Evolutionary conservation across 1,140 invertebrate genomes (phyloP).

Genomic region (Xylocopa sonorina): DNA sequence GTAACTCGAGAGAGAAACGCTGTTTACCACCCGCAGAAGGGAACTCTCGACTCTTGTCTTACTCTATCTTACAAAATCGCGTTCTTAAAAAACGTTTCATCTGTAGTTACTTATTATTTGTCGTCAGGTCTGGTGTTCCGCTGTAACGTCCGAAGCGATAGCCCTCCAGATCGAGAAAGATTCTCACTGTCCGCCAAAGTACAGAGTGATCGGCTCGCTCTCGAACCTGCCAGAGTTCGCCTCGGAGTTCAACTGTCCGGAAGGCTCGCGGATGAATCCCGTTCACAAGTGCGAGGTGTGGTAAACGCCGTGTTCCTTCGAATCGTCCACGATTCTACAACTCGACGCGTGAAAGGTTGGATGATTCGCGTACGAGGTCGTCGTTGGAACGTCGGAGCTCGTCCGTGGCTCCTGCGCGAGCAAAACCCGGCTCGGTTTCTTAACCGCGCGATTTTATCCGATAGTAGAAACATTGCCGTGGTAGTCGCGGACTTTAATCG

Average conservation of each 20-base stretch:
- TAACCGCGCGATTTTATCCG: neutral
- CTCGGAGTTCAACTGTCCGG: conserved; percentile 91
- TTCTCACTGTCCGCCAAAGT: conserved; percentile 90
- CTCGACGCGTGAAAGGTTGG: too few relatives aligned
- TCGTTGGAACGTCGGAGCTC: too few relatives aligned
- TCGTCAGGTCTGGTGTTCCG: conserved; percentile 92
- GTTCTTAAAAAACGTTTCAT: neutral
- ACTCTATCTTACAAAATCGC: too few relatives aligned
- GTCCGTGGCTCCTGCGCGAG: too few relatives aligned
- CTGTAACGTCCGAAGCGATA: conserved; percentile 89
- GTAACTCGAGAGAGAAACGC: too few relatives aligned
- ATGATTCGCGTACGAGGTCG: too few relatives aligned
- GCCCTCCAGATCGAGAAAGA: conserved; percentile 92
- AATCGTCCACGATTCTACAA: too few relatives aligned
- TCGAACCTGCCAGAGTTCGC: conserved; percentile 95
- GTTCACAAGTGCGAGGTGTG: conserved; percentile 95
- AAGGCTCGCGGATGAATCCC: conserved; percentile 94
- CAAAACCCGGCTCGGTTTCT: too few relatives aligned
- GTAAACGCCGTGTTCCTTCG: conserved; percentile 83
- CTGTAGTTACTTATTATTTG: too few relatives aligned
- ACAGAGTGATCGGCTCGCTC: conserved; percentile 93
- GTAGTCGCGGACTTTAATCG: too few relatives aligned
- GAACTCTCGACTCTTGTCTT: too few relatives aligned
- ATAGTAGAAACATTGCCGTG: neutral
- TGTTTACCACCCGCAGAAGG: too few relatives aligned